A percentile compares a stretch with the other conserved stretches of the same genome.
Evolutionary conservation across 2,888 invertebrate species (phyloP).

Genomic region (Salpingus planirostris): DNA sequence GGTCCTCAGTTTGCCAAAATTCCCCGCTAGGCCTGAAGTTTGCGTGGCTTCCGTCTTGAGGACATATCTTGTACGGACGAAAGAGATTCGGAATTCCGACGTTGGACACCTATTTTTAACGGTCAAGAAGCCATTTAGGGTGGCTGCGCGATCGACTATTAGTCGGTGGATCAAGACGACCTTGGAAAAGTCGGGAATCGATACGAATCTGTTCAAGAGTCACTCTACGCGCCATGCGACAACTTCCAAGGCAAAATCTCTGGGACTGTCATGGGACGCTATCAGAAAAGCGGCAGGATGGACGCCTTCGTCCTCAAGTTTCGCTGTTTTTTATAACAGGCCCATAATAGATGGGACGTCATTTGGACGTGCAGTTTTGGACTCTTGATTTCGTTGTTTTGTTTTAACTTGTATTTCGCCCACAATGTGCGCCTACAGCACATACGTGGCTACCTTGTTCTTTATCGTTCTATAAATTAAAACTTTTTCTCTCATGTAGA

Average conservation of each 20-base stretch:
- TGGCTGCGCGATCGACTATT: background rate
- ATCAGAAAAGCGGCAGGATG: conserved; percentile 19
- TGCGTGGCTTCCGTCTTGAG: background rate
- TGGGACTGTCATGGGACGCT: conserved; percentile 12
- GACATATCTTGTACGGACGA: background rate
- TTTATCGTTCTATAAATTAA: too few species aligned
- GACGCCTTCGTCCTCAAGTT: conserved; percentile 13
- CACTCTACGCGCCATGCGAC: conserved; percentile 20
- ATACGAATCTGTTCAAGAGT: conserved; percentile 13
- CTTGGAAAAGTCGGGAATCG: conserved; percentile 11
- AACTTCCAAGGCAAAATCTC: conserved; percentile 18
- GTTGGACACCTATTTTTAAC: background rate
- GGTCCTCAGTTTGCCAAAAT: background rate
- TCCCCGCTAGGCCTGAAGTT: background rate
- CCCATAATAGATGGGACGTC: background rate
- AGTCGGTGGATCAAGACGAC: background rate
- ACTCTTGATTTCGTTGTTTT: too few species aligned
- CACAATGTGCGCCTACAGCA: background rate
- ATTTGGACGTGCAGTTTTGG: conserved; percentile 1
- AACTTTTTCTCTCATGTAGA: background rate
- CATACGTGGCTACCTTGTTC: background rate
- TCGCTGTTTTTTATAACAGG: conserved; percentile 13
- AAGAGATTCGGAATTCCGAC: background rate
- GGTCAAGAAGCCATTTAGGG: background rate
- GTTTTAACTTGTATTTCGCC: too few species aligned